phyloP scores from a whole-genome alignment of 2,113 vertebrate genomes.

The Indri indri region DNA sequence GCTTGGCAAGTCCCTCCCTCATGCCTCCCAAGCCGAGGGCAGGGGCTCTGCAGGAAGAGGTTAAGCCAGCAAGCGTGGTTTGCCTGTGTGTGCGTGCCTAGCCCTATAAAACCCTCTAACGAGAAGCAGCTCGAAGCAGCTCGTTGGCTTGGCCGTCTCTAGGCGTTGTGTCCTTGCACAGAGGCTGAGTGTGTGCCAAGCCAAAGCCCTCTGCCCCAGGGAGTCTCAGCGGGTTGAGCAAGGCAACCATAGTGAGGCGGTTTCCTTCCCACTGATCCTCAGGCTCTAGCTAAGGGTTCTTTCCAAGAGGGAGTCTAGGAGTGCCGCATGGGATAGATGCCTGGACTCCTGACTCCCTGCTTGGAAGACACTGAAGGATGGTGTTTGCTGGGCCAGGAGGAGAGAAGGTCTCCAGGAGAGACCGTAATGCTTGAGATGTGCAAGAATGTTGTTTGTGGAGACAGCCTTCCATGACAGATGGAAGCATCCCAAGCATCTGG shows the following conservation, averaged over 20 bases:
- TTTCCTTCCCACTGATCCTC: background rate
- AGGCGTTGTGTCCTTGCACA: background rate
- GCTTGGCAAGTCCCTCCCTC: background rate
- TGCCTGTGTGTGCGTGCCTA: background rate
- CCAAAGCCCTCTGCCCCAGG: background rate
- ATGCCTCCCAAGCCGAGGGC: background rate
- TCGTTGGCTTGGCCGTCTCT: background rate
- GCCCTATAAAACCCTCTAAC: background rate
- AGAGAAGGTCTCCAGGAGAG: background rate
- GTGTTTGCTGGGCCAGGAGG: background rate
- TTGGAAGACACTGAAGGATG: background rate
- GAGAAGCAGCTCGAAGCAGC: background rate
- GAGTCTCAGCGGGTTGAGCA: background rate
- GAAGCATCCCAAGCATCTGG: background rate
- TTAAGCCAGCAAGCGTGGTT: background rate
- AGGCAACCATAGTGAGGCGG: background rate
- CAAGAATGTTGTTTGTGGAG: background rate
- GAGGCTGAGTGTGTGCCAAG: background rate
- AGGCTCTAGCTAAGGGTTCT: background rate
- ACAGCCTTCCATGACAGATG: fast-evolving
- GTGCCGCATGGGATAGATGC: too few relatives aligned
- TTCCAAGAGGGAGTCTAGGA: background rate
- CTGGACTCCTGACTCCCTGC: background rate
- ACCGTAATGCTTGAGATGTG: background rate
- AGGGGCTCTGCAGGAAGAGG: background rate